These are phyloP conservation scores for Apodemia hepburni DNA, from an alignment of 2,888 invertebrate genomes.

Conservation along the genomic window DNA sequence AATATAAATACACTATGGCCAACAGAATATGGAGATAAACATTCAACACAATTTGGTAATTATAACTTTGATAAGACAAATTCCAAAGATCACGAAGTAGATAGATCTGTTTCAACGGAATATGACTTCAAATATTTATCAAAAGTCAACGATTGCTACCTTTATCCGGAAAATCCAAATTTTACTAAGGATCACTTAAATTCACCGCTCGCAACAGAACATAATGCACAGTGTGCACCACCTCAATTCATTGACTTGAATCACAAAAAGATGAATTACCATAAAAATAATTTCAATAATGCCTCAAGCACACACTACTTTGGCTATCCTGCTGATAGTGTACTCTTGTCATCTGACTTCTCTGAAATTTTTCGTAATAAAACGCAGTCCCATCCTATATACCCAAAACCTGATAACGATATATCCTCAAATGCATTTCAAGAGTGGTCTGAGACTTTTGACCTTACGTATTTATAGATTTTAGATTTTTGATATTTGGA, in stretches of 20 bases:
- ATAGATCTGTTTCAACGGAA: not conserved
- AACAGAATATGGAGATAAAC: not conserved
- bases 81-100: not conserved
- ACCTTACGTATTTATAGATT: not conserved
- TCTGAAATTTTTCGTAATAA: not conserved
- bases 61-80: not conserved
- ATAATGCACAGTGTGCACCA: not conserved
- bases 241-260: not conserved
- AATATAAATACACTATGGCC: not conserved
- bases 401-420: conserved; percentile 12
- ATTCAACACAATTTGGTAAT: not conserved
- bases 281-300: not conserved
- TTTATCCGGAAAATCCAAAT: not conserved
- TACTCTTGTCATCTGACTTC: not conserved
- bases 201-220: not conserved
- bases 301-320: not conserved
- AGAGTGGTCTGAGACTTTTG: conserved; percentile 1
- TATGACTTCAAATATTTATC: not conserved
- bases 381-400: not conserved
- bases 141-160: not conserved
- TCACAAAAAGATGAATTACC: not conserved
- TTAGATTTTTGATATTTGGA: too few relatives aligned
- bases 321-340: not conserved
- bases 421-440: conserved; percentile 28
- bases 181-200: not conserved